Conservation (phyloP, 2,797 vertebrate species). For the Cossypha heuglini region DNA sequence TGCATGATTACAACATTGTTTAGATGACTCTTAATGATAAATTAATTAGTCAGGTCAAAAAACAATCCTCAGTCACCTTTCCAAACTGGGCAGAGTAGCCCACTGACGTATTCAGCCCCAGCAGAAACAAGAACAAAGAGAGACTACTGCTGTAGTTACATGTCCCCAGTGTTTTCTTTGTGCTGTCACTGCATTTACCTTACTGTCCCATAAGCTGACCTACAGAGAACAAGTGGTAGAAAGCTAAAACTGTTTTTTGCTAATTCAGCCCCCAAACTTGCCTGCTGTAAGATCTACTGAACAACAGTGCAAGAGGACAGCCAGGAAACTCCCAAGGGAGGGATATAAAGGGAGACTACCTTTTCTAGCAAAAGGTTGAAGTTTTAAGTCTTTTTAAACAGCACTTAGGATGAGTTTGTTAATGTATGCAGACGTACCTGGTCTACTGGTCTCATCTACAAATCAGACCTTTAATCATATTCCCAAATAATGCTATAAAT, state of each 20-base stretch:
- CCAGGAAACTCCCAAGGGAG: background rate
- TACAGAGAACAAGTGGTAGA: background rate
- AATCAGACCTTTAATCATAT: background rate
- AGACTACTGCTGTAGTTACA: background rate
- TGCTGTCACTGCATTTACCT: background rate
- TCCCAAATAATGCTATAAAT: background rate
- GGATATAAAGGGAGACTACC: background rate
- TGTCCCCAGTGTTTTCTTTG: background rate
- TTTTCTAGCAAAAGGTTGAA: background rate
- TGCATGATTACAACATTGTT: background rate
- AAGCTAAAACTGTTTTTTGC: background rate
- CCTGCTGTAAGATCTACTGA: background rate
- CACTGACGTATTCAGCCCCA: rapidly evolving
- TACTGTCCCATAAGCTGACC: background rate
- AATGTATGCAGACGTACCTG: background rate
- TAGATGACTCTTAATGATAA: background rate
- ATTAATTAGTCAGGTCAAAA: background rate
- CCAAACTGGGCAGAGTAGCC: background rate
- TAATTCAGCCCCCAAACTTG: background rate
- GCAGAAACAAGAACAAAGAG: background rate
- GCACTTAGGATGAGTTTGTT: background rate
- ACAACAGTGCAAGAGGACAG: background rate
- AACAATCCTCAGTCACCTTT: background rate
- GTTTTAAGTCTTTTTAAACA: background rate
- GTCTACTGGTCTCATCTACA: background rate